Conservation (phyloP, 2,113 vertebrate genomes). For the Brienomyrus longianalis region DNA sequence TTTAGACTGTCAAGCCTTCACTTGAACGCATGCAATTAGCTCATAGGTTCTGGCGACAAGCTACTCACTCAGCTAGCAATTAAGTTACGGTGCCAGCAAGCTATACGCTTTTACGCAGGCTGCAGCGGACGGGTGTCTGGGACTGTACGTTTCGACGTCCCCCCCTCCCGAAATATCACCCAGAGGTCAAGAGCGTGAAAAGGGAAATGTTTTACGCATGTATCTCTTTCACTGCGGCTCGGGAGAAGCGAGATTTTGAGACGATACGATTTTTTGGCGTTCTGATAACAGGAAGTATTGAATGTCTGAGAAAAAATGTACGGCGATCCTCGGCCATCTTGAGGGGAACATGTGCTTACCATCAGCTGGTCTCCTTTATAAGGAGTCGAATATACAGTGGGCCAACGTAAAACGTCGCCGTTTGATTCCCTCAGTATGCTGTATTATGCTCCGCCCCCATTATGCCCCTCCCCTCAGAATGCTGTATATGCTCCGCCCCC, state of each 20-base stretch:
- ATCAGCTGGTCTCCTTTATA: slow-evolving; percentile 32
- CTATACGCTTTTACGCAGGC: background rate
- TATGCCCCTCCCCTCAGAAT: background rate
- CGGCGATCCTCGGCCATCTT: background rate
- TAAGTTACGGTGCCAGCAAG: background rate
- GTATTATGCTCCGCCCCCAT: background rate
- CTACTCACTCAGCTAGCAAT: background rate
- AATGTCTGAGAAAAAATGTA: background rate
- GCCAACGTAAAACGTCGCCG: slow-evolving; percentile 5
- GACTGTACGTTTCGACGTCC: background rate
- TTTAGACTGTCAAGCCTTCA: background rate
- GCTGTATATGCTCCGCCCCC: no score
- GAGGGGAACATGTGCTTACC: background rate
- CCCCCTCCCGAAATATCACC: background rate
- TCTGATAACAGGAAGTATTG: background rate
- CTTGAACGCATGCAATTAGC: background rate
- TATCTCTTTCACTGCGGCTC: background rate
- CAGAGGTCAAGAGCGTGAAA: background rate
- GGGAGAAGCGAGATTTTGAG: background rate
- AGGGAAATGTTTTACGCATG: background rate
- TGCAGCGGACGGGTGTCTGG: background rate
- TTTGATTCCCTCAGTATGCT: background rate
- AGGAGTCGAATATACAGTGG: background rate
- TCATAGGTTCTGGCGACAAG: background rate
- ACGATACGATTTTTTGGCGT: background rate